These are phyloP conservation scores for Heliothis subflexa DNA, from an alignment of 1,140 invertebrate species.

Conservation along the genomic window DNA sequence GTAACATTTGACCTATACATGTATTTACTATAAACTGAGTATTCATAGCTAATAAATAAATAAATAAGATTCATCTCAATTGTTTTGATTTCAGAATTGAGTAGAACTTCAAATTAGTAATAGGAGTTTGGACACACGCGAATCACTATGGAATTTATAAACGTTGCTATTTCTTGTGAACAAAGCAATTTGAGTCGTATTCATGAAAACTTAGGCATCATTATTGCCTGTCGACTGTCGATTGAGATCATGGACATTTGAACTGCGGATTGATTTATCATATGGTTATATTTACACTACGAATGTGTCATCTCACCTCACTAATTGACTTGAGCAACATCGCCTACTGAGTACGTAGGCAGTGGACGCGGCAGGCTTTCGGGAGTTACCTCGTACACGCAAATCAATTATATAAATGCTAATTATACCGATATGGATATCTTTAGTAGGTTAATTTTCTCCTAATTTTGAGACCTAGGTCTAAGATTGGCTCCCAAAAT, in stretches of 20 bases:
- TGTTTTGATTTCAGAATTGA: neutral
- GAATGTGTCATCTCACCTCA: conserved; percentile 13
- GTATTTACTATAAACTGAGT: conserved; percentile 16
- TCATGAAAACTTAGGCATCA: neutral
- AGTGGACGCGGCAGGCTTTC: conserved; percentile 11
- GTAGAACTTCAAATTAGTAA: neutral
- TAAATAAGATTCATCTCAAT: conserved; percentile 8
- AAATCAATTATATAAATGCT: conserved; percentile 6
- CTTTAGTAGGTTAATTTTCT: conserved; percentile 1
- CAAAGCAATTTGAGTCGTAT: neutral
- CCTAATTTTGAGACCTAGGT: neutral
- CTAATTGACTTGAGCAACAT: conserved; percentile 61
- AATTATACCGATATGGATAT: conserved; percentile 17
- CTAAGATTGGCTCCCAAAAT: conserved; percentile 1
- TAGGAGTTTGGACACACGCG: neutral
- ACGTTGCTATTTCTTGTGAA: neutral
- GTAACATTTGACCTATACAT: conserved; percentile 23
- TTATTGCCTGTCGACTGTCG: neutral
- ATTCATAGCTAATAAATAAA: conserved; percentile 37
- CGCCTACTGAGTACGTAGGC: conserved; percentile 7
- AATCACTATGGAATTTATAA: neutral
- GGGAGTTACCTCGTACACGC: neutral
- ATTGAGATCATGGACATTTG: conserved; percentile 42
- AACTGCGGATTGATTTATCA: conserved; percentile 24
- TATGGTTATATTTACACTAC: conserved; percentile 33